phyloP scores from a whole-genome alignment of 2,888 invertebrate species.

The Drosophila affinis region DNA sequence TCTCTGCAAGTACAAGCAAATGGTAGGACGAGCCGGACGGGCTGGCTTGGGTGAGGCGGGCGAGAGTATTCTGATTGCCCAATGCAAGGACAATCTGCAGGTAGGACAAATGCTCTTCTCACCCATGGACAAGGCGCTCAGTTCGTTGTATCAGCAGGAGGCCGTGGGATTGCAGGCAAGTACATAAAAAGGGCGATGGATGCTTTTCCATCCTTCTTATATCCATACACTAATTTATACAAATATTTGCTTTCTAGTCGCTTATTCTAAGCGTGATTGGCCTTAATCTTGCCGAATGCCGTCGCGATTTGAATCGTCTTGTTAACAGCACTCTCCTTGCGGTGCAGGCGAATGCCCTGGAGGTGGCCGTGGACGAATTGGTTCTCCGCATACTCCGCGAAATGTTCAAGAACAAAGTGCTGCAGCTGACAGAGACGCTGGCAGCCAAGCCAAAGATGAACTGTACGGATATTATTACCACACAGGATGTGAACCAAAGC shows the following conservation, averaged over 20 bases:
- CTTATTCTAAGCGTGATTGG: conserved; percentile 89
- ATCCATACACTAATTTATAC: not conserved
- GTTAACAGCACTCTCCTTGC: conserved; percentile 87
- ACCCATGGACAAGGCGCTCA: conserved; percentile 88
- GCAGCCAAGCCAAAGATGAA: conserved; percentile 44
- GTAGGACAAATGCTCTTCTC: conserved; percentile 86
- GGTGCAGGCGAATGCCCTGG: conserved; percentile 85
- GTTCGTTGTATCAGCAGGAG: conserved; percentile 85
- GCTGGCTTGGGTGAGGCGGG: conserved; percentile 92
- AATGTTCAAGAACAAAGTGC: conserved; percentile 83
- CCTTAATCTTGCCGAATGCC: conserved; percentile 86
- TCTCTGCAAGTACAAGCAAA: conserved; percentile 94
- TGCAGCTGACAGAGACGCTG: conserved; percentile 62
- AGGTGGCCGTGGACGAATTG: conserved; percentile 69
- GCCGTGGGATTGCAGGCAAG: conserved; percentile 85
- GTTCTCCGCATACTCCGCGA: conserved; percentile 79
- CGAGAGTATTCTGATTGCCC: conserved; percentile 94
- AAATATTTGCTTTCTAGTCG: conserved; percentile 71
- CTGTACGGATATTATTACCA: conserved; percentile 75
- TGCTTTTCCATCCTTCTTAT: not conserved
- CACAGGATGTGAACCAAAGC: conserved; percentile 74
- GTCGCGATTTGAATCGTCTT: conserved; percentile 85
- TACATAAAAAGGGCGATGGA: not conserved
- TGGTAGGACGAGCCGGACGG: conserved; percentile 97
- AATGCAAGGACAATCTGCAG: conserved; percentile 86